Evolutionary conservation across 2,888 invertebrate species (phyloP).

Genomic region (Drosophila neonasuta): DNA sequence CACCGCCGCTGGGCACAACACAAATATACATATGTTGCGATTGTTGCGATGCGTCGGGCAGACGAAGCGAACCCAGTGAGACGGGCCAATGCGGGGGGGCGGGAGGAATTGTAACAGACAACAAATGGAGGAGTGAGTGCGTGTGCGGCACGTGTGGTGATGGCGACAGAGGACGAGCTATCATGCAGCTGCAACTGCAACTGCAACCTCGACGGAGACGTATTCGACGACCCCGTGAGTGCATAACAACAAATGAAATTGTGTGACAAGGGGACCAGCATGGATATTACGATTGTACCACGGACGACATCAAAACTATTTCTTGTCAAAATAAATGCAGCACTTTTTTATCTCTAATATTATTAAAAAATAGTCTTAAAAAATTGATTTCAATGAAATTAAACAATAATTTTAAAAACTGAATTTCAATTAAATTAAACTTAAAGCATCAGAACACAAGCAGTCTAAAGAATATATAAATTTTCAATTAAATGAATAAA

Average conservation of each 20-base stretch:
- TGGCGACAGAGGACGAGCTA: conserved; percentile 40
- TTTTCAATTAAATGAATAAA: too few species aligned
- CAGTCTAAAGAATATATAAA: too few species aligned
- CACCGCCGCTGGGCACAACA: conserved; percentile 57
- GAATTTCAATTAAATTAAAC: too few species aligned
- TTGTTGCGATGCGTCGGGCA: conserved; percentile 45
- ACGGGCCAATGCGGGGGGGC: conserved; percentile 42
- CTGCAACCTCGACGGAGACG: conserved; percentile 48
- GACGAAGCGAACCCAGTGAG: conserved; percentile 4
- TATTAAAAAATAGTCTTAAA: too few species aligned
- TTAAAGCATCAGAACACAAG: too few species aligned
- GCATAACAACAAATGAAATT: conserved; percentile 76
- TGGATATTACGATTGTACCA: conserved; percentile 14
- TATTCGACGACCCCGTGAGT: conserved; percentile 58
- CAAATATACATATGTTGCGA: conserved; percentile 62
- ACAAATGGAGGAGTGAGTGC: conserved; percentile 9
- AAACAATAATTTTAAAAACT: too few species aligned
- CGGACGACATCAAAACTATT: background rate
- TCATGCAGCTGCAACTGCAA: conserved; percentile 60
- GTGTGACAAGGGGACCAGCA: conserved; percentile 52
- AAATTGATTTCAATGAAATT: too few species aligned
- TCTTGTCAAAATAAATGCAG: background rate
- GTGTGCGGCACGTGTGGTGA: background rate
- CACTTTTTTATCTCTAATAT: background rate
- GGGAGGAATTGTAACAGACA: conserved; percentile 9